Conservation (phyloP, 1,140 invertebrate species). For the Parasteatoda tepidariorum region DNA sequence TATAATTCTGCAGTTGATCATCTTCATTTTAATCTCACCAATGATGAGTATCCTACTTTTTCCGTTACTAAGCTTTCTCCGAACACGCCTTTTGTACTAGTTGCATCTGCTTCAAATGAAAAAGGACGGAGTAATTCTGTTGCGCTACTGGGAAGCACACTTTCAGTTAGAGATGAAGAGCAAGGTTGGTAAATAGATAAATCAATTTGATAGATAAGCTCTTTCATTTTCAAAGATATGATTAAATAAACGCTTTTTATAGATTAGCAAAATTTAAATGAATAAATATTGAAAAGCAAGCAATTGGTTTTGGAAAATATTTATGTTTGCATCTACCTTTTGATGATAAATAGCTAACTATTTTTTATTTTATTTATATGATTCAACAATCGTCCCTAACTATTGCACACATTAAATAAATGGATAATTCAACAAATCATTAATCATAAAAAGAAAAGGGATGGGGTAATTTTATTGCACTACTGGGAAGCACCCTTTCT, state of each 20-base stretch:
- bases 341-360: too few relatives aligned
- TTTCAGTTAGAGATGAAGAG: neutral
- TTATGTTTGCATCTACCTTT: too few relatives aligned
- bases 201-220: too few relatives aligned
- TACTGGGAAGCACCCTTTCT: conserved; percentile 49
- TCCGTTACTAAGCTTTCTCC: conserved; percentile 77
- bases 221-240: too few relatives aligned
- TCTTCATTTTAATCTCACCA: conserved; percentile 54
- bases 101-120: conserved; percentile 67
- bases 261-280: too few relatives aligned
- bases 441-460: conserved; percentile 61
- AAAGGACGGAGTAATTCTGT: conserved; percentile 56
- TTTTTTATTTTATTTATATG: too few relatives aligned
- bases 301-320: too few relatives aligned
- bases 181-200: neutral
- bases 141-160: conserved; percentile 47
- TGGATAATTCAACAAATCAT: too few relatives aligned
- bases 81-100: conserved; percentile 80
- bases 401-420: too few relatives aligned
- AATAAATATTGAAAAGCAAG: too few relatives aligned
- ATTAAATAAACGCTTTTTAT: too few relatives aligned
- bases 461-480: conserved; percentile 12
- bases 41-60: conserved; percentile 32
- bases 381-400: too few relatives aligned
- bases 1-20: conserved; percentile 72